Percentiles rank a stretch among this genome's conserved stretches.
Conservation (phyloP, 2,113 vertebrate species). For the Edolisoma coerulescens region DNA sequence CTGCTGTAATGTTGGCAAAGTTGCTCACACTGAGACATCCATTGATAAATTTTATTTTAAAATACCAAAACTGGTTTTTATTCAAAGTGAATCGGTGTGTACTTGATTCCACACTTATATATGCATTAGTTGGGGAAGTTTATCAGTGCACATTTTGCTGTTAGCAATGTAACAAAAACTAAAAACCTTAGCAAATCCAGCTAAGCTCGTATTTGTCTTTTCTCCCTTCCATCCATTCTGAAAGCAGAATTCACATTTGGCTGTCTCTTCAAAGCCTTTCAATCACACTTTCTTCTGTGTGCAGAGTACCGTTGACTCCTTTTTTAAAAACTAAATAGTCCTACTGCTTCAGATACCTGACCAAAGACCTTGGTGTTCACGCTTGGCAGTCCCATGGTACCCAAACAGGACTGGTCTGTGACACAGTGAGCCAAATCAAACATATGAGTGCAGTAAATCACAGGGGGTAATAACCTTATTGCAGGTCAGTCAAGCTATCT, state of each 20-base stretch:
- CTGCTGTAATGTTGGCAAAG: neutral
- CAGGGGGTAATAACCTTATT: neutral
- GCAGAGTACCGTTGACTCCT: neutral
- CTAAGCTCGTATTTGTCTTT: neutral
- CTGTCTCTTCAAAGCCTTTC: neutral
- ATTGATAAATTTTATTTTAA: neutral
- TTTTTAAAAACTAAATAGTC: neutral
- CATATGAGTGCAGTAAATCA: neutral
- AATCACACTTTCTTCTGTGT: neutral
- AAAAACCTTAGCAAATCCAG: neutral
- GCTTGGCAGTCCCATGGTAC: fast-evolving
- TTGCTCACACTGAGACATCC: neutral
- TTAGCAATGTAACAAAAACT: neutral
- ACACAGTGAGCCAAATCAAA: neutral
- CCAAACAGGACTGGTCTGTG: neutral
- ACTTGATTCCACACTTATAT: neutral
- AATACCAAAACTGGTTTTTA: neutral
- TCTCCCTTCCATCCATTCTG: neutral
- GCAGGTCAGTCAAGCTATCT: neutral
- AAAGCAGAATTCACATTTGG: neutral
- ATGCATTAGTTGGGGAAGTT: neutral
- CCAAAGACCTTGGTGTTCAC: neutral
- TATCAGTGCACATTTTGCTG: neutral
- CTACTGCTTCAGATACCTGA: neutral
- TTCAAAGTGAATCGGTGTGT: neutral